These are phyloP conservation scores for Cheilosia variabilis DNA, from an alignment of 2,888 invertebrate species.

Conservation along the genomic window DNA sequence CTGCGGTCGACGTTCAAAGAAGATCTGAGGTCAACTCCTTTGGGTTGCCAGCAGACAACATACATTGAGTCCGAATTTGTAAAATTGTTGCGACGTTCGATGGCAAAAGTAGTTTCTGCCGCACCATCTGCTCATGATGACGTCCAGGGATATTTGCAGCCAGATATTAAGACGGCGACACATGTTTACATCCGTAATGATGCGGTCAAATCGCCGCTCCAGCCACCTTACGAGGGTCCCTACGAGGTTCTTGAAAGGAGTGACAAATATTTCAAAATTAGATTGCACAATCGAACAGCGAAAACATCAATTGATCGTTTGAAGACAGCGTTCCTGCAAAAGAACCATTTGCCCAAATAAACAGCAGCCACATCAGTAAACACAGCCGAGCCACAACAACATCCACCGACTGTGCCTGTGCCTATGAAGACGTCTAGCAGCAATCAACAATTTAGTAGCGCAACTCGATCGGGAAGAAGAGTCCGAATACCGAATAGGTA, in stretches of 20 bases:
- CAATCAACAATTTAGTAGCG: not conserved
- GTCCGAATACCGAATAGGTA: conserved; percentile 13
- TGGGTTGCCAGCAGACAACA: no score
- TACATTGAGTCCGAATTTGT: no score
- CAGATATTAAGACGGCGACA: conserved; percentile 4
- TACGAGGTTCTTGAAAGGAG: conserved; percentile 2
- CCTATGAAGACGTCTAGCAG: not conserved
- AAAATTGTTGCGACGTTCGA: no score
- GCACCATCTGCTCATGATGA: no score
- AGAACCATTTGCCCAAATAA: not conserved
- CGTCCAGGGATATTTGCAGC: not conserved
- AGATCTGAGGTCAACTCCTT: conserved; percentile 58
- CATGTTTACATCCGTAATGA: not conserved
- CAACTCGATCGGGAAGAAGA: conserved; percentile 25
- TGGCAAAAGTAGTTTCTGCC: no score
- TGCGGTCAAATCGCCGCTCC: not conserved
- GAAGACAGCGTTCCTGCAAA: conserved; percentile 4
- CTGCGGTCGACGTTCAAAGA: conserved; percentile 50
- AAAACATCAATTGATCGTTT: conserved; percentile 12
- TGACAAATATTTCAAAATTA: conserved; percentile 11
- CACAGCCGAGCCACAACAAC: not conserved
- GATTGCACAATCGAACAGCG: not conserved
- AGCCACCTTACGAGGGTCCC: conserved; percentile 7
- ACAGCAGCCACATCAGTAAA: not conserved
- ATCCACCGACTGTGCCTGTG: not conserved